Percentiles rank a stretch among this genome's conserved stretches.
These are phyloP conservation scores for Potamilus streckersoni DNA, from an alignment of 1,140 invertebrate genomes.

Conservation along the genomic window DNA sequence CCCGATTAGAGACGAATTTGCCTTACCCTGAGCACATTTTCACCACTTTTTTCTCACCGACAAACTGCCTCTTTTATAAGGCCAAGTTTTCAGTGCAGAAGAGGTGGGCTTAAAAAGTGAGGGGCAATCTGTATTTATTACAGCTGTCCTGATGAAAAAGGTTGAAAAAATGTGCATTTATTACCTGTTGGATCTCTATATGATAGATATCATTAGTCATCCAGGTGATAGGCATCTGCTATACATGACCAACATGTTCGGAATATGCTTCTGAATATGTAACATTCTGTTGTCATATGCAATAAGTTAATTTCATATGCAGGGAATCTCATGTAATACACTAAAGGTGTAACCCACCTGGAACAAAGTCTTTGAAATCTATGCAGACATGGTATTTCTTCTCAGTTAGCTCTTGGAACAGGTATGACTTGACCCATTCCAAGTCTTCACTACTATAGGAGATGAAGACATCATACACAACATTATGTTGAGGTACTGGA, in stretches of 20 bases:
- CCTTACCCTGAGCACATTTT: too few relatives aligned
- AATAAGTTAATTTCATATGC: background rate
- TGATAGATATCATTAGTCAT: background rate
- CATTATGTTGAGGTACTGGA: constrained; percentile 30
- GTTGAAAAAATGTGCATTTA: background rate
- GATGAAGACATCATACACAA: constrained; percentile 47
- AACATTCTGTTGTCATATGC: background rate
- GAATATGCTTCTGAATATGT: background rate
- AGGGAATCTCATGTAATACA: background rate
- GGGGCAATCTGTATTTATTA: too few relatives aligned
- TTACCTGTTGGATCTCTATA: background rate
- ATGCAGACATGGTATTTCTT: constrained; percentile 40
- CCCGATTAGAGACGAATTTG: too few relatives aligned
- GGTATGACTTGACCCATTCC: constrained; percentile 36
- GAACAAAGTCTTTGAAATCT: constrained; percentile 50
- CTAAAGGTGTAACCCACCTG: constrained; percentile 29
- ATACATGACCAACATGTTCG: background rate
- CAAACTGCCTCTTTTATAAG: too few relatives aligned
- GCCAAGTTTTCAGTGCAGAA: too few relatives aligned
- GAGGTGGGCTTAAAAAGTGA: too few relatives aligned
- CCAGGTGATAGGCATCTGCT: background rate
- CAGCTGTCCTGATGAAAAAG: too few relatives aligned
- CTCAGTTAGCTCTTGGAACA: constrained; percentile 31
- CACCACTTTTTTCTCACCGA: too few relatives aligned
- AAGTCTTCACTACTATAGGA: constrained; percentile 47